A percentile compares a stretch with the other conserved stretches of the same genome.
Conservation (phyloP, 2,888 invertebrate genomes). For the Drosophila mimica region DNA sequence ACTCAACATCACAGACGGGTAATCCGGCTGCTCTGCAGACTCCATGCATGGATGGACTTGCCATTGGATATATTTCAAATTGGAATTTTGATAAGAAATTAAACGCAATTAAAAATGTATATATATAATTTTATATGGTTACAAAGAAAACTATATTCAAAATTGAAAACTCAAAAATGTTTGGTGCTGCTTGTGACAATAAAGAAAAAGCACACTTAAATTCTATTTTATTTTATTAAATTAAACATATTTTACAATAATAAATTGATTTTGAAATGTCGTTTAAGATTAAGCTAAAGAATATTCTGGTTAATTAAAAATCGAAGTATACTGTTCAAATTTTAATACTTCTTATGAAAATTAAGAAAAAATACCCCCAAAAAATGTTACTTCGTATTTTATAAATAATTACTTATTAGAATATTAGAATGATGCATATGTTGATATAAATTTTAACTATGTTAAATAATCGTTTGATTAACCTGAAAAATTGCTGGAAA, state of each 20-base stretch:
- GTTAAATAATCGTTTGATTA: not conserved
- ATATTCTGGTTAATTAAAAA: not conserved
- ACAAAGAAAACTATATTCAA: not conserved
- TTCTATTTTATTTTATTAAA: not conserved
- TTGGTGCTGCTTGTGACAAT: not conserved
- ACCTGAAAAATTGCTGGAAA: not conserved
- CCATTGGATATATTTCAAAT: not conserved
- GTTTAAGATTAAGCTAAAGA: not conserved
- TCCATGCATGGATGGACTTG: not conserved
- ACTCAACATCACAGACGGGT: slow-evolving; percentile 21
- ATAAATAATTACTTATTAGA: not conserved
- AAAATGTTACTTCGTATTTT: too few relatives aligned
- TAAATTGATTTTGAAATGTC: not conserved
- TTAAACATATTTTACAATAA: not conserved
- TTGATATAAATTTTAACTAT: too few relatives aligned
- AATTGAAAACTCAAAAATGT: not conserved
- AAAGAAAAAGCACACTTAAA: not conserved
- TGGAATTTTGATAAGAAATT: slow-evolving; percentile 15
- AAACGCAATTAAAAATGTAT: not conserved
- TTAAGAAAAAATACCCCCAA: not conserved
- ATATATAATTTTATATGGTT: not conserved
- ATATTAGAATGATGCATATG: not conserved
- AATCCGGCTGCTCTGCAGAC: slow-evolving; percentile 37
- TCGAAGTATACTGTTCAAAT: too few relatives aligned
- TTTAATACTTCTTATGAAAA: not conserved